phyloP scores from a whole-genome alignment of 2,888 invertebrate species.

The Limnephilus auricula region DNA sequence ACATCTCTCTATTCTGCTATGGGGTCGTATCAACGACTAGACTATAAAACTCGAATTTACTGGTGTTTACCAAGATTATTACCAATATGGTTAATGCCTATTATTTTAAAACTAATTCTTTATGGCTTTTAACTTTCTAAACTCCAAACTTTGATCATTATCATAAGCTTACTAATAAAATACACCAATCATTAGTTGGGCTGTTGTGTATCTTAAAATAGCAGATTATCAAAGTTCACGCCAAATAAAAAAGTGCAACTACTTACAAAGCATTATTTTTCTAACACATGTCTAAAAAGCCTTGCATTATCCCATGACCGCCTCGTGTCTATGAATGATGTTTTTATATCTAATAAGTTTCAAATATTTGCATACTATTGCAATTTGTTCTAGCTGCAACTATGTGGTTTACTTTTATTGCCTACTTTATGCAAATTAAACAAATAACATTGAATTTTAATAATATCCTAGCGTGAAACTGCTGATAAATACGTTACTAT shows the following conservation, averaged over 20 bases:
- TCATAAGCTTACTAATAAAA: too few species aligned
- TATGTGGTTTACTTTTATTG: neutral
- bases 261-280: neutral
- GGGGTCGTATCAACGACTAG: too few species aligned
- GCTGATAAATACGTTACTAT: neutral
- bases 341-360: neutral
- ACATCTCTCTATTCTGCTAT: too few species aligned
- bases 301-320: neutral
- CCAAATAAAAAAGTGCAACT: neutral
- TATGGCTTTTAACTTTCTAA: too few species aligned
- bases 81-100: too few species aligned
- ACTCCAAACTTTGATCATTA: too few species aligned
- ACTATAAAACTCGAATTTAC: too few species aligned
- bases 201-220: neutral
- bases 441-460: neutral
- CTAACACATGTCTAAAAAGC: neutral
- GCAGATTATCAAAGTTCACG: neutral
- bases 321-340: neutral
- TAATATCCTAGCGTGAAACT: neutral
- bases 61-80: too few species aligned
- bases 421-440: neutral
- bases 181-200: neutral
- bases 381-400: neutral
- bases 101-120: too few species aligned
- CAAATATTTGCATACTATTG: neutral